Conservation (phyloP, 1,140 invertebrate species). For the Ips nitidus region DNA sequence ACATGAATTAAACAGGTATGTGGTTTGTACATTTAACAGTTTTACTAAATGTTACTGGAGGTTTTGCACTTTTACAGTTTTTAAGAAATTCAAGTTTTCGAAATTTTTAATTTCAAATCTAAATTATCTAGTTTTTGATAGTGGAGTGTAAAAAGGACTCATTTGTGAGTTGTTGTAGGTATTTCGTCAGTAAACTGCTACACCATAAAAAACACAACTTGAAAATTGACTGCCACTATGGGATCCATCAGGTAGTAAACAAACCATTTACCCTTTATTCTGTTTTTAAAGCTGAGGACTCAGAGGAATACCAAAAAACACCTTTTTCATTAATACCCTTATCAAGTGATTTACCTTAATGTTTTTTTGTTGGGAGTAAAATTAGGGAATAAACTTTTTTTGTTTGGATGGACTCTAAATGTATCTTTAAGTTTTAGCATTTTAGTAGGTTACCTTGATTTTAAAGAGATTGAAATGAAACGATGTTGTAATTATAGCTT, state of each 20-base stretch:
- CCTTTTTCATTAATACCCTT: not conserved
- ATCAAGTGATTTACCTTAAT: not conserved
- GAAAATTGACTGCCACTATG: slow-evolving; percentile 58
- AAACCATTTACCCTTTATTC: slow-evolving; percentile 49
- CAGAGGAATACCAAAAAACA: slow-evolving; percentile 4
- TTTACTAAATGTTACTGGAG: not conserved
- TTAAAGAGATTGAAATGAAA: too few species aligned
- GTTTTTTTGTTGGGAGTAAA: too few species aligned
- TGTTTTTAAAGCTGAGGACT: slow-evolving; percentile 34
- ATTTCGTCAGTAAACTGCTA: slow-evolving; percentile 65
- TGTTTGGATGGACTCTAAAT: too few species aligned
- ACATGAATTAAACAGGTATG: slow-evolving; percentile 67
- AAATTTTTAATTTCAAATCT: not conserved
- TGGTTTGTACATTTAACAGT: not conserved
- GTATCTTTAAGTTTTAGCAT: too few species aligned
- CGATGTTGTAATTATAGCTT: slow-evolving; percentile 1
- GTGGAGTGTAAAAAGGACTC: too few species aligned
- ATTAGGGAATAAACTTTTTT: too few species aligned
- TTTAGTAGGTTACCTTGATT: too few species aligned
- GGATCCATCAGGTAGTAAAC: slow-evolving; percentile 48
- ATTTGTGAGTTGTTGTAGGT: slow-evolving; percentile 30
- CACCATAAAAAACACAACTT: slow-evolving; percentile 63
- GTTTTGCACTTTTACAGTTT: too few species aligned
- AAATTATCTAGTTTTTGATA: too few species aligned
- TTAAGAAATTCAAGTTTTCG: too few species aligned